These are phyloP conservation scores for Thalassophryne amazonica DNA, from an alignment of 2,797 vertebrate genomes.

Conservation along the genomic window DNA sequence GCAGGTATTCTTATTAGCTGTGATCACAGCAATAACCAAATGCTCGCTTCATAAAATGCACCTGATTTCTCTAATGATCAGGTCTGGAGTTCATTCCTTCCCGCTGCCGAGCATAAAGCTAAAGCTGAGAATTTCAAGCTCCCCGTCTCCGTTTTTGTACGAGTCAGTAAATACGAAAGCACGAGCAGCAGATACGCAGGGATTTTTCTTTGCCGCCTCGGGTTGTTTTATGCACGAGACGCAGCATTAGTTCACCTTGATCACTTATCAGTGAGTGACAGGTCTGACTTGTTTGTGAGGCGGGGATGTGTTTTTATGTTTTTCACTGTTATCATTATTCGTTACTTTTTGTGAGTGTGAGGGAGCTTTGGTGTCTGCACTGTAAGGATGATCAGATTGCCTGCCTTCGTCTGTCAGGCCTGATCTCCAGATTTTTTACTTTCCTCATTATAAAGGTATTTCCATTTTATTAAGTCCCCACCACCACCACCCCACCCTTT, in stretches of 20 bases:
- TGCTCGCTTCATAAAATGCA: constrained; percentile 15
- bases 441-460: constrained; percentile 91
- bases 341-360: constrained; percentile 74
- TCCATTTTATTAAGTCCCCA: constrained; percentile 73
- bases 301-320: constrained; percentile 48
- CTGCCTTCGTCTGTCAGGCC: constrained; percentile 90
- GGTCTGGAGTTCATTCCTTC: constrained; percentile 12
- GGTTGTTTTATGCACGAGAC: constrained; percentile 42
- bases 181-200: constrained; percentile 13
- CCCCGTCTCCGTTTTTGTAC: constrained; percentile 19
- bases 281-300: constrained; percentile 57
- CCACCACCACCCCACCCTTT: constrained; percentile 71
- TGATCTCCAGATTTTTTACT: constrained; percentile 89
- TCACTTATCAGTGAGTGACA: constrained; percentile 69
- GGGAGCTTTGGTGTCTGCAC: constrained; percentile 74
- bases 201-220: constrained; percentile 27
- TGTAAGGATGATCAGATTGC: constrained; percentile 87
- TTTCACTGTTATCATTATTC: constrained; percentile 64
- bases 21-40: constrained; percentile 22
- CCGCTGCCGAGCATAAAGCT: neutral
- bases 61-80: constrained; percentile 23
- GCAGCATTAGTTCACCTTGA: constrained; percentile 53
- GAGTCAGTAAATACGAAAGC: constrained; percentile 12
- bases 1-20: constrained; percentile 1
- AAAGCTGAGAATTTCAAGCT: constrained; percentile 20